Base-by-base conservation (phyloP, 2,113 vertebrate species). In the Gymnogyps californianus region DNA sequence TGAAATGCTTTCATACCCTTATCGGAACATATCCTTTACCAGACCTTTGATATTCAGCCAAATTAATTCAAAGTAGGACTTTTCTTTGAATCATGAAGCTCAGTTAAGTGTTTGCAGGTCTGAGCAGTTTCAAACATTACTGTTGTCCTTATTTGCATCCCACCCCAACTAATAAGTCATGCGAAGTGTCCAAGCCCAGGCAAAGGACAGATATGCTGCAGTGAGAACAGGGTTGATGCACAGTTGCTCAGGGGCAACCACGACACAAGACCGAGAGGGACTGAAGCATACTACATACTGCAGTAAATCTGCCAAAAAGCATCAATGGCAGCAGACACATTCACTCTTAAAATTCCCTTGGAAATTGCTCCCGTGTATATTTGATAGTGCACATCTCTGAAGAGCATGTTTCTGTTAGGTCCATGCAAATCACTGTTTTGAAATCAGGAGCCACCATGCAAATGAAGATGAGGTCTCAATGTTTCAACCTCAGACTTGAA, bases 281-380 rank as follows among this genome's bases (percentile, higher is more conserved):
- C 77, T 58, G 62, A 69, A 82, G 87, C 49, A 12, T 18, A 19
- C 54, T 44, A 10, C 52, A 24, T 40, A 34, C 42, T 62, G 72
- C 61, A 78, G 89, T 42, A 83, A 59, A 92, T 20, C 92, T 96
- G 86, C 94, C 82, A 92, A 4, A 69, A 36, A 77, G 36, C 89
- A 76, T 72, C 93, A 65, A 42, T 82, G 94, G 65, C 61, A 89
- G 61, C 77, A 86, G 83, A n/a, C 52, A 24, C 57, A 34, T 55
- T 61, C 42, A 14, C 17, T 84, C 49, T 29, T 34, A 47, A 78
- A 91, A 71, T 65, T 83, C 89, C 93, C 93, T 61, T 3, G n/a
- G 49, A 82, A 88, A 80, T 70, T 38, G n/a, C 91, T 95, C 66
- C 92, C 74, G n/a, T 90, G 52, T 74, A 76, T 91, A 61, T 96